Conservation (phyloP, 2,797 vertebrate species). For the Sebastes steindachneri region DNA sequence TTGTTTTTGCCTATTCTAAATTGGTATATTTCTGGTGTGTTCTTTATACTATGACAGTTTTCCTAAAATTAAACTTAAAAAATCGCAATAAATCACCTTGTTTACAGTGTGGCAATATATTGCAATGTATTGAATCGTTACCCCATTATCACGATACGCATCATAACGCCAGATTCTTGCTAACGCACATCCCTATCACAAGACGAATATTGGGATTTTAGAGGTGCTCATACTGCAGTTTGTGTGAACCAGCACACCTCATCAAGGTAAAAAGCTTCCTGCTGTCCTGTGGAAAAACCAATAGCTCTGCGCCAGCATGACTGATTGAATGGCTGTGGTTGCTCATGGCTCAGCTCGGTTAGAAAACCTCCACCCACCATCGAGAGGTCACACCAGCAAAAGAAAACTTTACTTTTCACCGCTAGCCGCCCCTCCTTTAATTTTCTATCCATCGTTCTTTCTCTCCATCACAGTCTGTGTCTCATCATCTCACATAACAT, state of each 20-base stretch:
- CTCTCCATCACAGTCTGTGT: neutral
- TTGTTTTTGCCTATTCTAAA: too few species aligned
- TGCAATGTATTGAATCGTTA: too few species aligned
- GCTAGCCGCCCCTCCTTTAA: neutral
- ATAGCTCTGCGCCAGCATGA: neutral
- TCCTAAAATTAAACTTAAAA: too few species aligned
- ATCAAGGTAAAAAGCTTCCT: neutral
- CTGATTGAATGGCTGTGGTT: neutral
- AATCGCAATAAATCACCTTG: too few species aligned
- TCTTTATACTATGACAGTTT: too few species aligned
- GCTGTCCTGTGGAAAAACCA: neutral
- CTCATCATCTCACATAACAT: slow-evolving; percentile 20
- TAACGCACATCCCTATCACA: too few species aligned
- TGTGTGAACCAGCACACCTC: neutral
- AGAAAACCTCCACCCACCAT: neutral
- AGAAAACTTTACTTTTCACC: neutral
- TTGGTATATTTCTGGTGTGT: too few species aligned
- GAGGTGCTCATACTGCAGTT: neutral
- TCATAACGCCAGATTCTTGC: too few species aligned
- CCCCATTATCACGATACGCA: too few species aligned
- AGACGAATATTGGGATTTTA: neutral
- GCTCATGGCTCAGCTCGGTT: neutral
- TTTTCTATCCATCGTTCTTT: neutral
- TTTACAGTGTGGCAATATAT: too few species aligned
- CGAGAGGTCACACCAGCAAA: neutral